Evolutionary conservation across 2,888 invertebrate species (phyloP).

Genomic region (Gymnosoma rotundatum): DNA sequence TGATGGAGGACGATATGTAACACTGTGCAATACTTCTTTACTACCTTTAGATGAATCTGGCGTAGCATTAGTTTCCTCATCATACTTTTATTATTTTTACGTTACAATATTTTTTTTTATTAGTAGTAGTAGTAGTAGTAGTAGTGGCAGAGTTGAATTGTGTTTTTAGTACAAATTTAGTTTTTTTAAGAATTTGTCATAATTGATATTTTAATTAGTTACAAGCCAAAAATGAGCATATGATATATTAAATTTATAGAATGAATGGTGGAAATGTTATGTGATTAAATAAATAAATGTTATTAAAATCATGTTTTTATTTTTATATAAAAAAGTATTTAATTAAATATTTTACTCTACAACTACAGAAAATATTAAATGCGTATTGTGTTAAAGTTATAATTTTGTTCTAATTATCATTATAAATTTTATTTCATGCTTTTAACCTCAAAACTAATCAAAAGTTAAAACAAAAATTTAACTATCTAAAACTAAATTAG

Average conservation of each 20-base stretch:
- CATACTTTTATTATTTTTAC: slow-evolving; percentile 76
- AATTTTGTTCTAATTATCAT: not conserved
- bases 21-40: slow-evolving; percentile 83
- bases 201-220: slow-evolving; percentile 34
- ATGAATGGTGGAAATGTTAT: slow-evolving; percentile 27
- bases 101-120: slow-evolving; percentile 17
- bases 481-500: not conserved
- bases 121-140: slow-evolving; percentile 25
- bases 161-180: slow-evolving; percentile 32
- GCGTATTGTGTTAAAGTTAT: not conserved
- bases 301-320: not conserved
- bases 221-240: slow-evolving; percentile 46
- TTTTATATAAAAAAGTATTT: not conserved
- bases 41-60: slow-evolving; percentile 84
- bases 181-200: slow-evolving; percentile 13
- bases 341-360: not conserved
- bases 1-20: slow-evolving; percentile 85
- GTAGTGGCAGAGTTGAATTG: slow-evolving; percentile 47
- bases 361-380: slow-evolving; percentile 1
- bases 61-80: slow-evolving; percentile 83
- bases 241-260: slow-evolving; percentile 41
- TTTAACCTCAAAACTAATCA: slow-evolving; percentile 14
- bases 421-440: slow-evolving; percentile 36
- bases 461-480: not conserved
- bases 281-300: slow-evolving; percentile 15